phyloP scores from a whole-genome alignment of 2,888 invertebrate genomes.

The Nephrotoma appendiculata region DNA sequence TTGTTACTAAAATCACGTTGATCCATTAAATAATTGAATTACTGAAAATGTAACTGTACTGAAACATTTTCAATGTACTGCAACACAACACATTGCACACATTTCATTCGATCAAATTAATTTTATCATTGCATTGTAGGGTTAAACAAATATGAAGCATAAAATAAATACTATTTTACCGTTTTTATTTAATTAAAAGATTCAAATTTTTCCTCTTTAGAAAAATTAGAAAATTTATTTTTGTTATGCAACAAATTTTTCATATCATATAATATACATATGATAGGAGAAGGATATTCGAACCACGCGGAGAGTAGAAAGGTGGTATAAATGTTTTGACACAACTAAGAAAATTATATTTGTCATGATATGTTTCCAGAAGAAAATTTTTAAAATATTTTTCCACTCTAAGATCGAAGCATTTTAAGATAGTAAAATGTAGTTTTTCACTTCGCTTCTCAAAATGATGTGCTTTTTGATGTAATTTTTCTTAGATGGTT shows the following conservation, averaged over 20 bases:
- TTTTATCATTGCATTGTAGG: neutral
- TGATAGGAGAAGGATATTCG: neutral
- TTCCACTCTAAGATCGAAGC: neutral
- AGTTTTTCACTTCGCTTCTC: neutral
- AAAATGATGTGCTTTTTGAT: neutral
- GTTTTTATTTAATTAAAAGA: neutral
- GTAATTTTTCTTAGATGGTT: neutral
- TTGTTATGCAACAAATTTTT: neutral
- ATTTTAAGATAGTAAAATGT: neutral
- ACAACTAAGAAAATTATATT: neutral
- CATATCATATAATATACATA: neutral
- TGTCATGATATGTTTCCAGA: neutral
- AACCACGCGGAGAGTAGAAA: neutral
- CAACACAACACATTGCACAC: neutral
- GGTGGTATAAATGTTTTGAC: neutral
- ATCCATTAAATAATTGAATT: neutral
- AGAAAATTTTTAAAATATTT: neutral
- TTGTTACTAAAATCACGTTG: neutral
- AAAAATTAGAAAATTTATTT: neutral
- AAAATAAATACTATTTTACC: neutral
- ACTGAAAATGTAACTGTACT: neutral
- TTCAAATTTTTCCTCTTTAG: neutral
- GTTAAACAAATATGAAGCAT: neutral
- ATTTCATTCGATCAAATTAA: neutral
- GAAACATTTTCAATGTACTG: too few relatives aligned